Evolutionary conservation across 2,888 invertebrate species (phyloP).

Genomic region (Cylindroiulus punctatus): DNA sequence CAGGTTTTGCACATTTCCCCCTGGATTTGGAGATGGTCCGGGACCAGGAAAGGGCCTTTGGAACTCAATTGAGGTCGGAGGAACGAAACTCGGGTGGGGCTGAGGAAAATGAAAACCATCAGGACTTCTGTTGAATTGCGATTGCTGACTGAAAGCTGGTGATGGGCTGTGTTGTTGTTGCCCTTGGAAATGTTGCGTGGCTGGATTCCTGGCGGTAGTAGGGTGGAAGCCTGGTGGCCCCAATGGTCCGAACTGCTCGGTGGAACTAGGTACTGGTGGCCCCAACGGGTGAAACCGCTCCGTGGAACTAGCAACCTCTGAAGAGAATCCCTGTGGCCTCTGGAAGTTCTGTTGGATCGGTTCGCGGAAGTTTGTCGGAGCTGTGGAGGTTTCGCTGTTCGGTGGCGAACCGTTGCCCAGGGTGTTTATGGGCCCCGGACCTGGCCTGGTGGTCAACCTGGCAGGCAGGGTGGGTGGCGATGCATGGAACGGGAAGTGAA

Average conservation of each 20-base stretch:
- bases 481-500: conserved; percentile 5
- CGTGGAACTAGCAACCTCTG: background rate
- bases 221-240: background rate
- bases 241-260: background rate
- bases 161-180: background rate
- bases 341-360: background rate
- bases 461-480: background rate
- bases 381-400: background rate
- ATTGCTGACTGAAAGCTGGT: background rate
- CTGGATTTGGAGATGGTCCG: background rate
- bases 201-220: background rate
- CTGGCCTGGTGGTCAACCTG: background rate
- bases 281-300: background rate
- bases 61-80: background rate
- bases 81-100: background rate
- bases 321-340: background rate
- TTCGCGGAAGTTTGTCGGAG: background rate
- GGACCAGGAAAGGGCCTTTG: background rate
- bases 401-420: background rate
- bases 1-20: background rate
- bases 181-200: background rate
- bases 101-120: background rate
- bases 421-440: background rate
- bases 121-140: background rate
- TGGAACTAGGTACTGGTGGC: no score